Evolutionary conservation across 1,140 invertebrate genomes (phyloP), one percentile per base, ranked within the genome.

Genomic region (Solenopsis invicta): DNA sequence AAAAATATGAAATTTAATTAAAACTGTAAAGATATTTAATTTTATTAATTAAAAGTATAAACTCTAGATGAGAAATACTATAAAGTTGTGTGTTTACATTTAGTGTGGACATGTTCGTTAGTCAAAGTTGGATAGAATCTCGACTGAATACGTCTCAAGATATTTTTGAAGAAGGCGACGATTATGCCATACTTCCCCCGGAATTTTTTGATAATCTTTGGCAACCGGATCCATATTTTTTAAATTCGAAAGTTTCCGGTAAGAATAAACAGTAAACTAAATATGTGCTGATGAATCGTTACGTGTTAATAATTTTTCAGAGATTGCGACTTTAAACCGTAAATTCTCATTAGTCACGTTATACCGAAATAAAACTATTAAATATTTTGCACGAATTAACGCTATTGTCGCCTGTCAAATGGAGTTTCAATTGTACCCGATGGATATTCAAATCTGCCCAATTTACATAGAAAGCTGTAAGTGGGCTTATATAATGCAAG

Each of bases 181-280:
- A 98, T 90, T 97, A 97, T 84, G 96, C 98, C 0, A 97, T 97
- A 16, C 93, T 98, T 48, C 97, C 98, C 24, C 96, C 97, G 18
- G 97, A 97, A 93, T 97, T 98, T 94, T 98, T 98, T 91, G 97
- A 98, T 89, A 97, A 97, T 91, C 96, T 98, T 4, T 98, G 98
- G 98, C 97, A 98, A 92, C 98, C 98, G 0, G 98, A 98, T 94
- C 97, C 98, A 9, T 98, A 98, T 93, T 98, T 98, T 94, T 95
- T 98, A 4, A 98, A 98, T 94, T 98, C 97, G 2, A 98, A 98
- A 96, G 96, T 97, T 61, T 97, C 97, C 90, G 97, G 97, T 97
- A 95, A 94, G 93, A 4, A 34, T 48, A 41, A 72, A 72, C 1
- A 2, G 21, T 21, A 59, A 84, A 50, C 4, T 16, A 45, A 8